These are phyloP conservation scores for Drosophila eohydei DNA, from an alignment of 2,888 invertebrate species.

Conservation along the genomic window DNA sequence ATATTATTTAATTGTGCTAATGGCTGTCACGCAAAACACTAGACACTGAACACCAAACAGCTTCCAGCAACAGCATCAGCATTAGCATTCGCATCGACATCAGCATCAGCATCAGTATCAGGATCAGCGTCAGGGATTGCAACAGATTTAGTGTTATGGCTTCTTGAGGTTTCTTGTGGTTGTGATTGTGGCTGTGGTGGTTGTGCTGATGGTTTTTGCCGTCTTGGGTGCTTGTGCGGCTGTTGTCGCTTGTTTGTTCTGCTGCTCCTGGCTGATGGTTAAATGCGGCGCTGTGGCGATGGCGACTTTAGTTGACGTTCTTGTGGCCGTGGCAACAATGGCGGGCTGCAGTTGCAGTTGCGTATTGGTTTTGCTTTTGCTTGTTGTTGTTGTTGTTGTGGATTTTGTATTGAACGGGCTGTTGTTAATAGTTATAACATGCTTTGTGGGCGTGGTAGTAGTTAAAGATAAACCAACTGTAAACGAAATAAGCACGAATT, in stretches of 20 bases:
- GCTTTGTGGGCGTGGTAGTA: constrained; percentile 89
- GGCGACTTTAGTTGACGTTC: constrained; percentile 59
- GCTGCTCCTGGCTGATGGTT: constrained; percentile 34
- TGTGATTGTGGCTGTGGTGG: constrained; percentile 42
- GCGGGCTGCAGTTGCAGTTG: constrained; percentile 61
- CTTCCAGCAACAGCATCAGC: constrained; percentile 9
- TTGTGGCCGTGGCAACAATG: constrained; percentile 53
- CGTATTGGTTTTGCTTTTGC: constrained; percentile 26
- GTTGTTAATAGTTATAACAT: constrained; percentile 88
- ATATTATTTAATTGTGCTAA: constrained; percentile 21
- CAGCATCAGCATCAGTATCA: constrained; percentile 12
- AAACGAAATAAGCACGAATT: constrained; percentile 85
- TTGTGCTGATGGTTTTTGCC: constrained; percentile 40
- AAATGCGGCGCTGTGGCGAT: constrained; percentile 52
- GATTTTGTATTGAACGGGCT: constrained; percentile 65
- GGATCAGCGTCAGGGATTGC: constrained; percentile 1
- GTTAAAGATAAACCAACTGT: constrained; percentile 89
- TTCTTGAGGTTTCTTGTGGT: constrained; percentile 54
- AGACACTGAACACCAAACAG: constrained; percentile 26
- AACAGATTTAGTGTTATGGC: constrained; percentile 31
- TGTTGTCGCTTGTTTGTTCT: constrained; percentile 36
- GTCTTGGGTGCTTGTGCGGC: constrained; percentile 26
- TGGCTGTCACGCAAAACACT: constrained; percentile 21
- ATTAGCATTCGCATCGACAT: constrained; percentile 7
- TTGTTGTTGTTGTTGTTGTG: constrained; percentile 16